Conservation (phyloP, 2,113 vertebrate genomes). For the Dolichotis patagonum region DNA sequence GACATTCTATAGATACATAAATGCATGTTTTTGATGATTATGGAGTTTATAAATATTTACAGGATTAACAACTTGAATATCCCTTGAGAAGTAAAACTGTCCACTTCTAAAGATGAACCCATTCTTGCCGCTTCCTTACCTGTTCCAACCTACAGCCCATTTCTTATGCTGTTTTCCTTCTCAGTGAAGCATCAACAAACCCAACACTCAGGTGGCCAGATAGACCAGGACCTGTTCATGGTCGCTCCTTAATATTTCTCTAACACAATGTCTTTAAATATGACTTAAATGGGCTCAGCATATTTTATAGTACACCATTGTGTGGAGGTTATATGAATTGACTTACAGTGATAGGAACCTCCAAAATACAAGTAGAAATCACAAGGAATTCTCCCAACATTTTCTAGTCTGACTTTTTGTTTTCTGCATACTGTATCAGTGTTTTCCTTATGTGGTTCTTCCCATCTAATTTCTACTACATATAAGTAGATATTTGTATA, state of each 20-base stretch:
- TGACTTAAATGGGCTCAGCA: neutral
- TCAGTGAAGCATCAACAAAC: neutral
- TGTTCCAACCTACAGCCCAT: neutral
- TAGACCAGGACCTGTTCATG: fast-evolving
- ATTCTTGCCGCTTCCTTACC: neutral
- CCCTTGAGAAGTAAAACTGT: neutral
- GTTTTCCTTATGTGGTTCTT: neutral
- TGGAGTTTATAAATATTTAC: neutral
- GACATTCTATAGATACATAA: neutral
- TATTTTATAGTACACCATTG: neutral
- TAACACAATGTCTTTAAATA: neutral
- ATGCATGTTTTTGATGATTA: neutral
- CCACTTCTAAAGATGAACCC: neutral
- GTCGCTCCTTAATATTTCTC: neutral
- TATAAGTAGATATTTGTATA: neutral
- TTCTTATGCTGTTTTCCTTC: neutral
- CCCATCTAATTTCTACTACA: neutral
- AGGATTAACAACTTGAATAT: neutral
- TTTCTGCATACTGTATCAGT: neutral
- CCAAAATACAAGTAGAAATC: neutral
- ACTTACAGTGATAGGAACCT: neutral
- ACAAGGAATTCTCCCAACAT: neutral
- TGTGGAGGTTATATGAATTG: neutral
- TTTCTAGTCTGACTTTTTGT: neutral
- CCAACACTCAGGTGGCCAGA: neutral